Percentiles rank a stretch among this genome's conserved stretches.
Conservation (phyloP, 2,797 vertebrate genomes). For the Argya squamiceps region DNA sequence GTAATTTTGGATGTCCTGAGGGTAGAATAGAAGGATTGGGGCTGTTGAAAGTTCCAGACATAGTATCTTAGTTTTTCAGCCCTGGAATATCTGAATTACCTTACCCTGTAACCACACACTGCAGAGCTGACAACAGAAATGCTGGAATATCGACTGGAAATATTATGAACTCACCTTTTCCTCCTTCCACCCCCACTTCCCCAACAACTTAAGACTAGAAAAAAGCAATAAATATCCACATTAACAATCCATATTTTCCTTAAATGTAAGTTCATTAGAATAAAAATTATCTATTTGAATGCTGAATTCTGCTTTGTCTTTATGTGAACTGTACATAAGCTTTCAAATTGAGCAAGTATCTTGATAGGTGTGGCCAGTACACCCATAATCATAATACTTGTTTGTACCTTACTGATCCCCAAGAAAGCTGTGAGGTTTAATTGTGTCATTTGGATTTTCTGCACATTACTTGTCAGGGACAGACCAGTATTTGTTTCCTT, state of each 20-base stretch:
- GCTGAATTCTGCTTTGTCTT: background rate
- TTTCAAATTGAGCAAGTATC: background rate
- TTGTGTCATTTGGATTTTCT: background rate
- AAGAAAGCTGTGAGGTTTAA: background rate
- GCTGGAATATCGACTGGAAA: conserved; percentile 65
- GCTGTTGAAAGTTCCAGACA: background rate
- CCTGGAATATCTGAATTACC: conserved; percentile 52
- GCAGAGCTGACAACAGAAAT: conserved; percentile 50
- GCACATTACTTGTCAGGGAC: background rate
- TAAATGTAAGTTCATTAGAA: background rate
- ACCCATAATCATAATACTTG: background rate
- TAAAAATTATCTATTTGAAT: background rate
- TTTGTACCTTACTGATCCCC: background rate
- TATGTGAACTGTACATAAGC: background rate
- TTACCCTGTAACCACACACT: conserved; percentile 38
- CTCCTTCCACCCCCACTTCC: conserved; percentile 67
- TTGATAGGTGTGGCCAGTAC: background rate
- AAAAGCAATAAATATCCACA: conserved; percentile 42
- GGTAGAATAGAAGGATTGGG: background rate
- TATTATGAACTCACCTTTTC: conserved; percentile 70
- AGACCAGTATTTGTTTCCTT: background rate
- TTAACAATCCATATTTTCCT: background rate
- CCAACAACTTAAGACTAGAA: conserved; percentile 52
- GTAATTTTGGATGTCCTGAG: background rate
- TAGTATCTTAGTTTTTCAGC: background rate